Evolutionary conservation across 2,113 vertebrate genomes (phyloP).

Genomic region (Misgurnus anguillicaudatus): DNA sequence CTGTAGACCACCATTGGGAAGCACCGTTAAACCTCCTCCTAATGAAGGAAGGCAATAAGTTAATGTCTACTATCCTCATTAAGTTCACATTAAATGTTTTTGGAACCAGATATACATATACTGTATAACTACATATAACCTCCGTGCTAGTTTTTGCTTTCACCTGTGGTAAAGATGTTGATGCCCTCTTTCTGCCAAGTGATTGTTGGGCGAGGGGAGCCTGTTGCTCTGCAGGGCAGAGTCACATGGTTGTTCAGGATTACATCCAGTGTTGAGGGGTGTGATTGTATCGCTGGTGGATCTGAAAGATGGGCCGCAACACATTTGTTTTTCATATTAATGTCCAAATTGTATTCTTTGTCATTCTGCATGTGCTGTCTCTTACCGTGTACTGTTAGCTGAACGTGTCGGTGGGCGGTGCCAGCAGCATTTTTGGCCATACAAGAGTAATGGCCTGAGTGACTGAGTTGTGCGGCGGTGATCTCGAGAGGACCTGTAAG

Average conservation of each 20-base stretch:
- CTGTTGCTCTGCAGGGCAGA: constrained; percentile 85
- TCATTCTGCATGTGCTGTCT: not conserved
- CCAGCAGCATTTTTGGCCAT: constrained; percentile 85
- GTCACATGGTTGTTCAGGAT: constrained; percentile 84
- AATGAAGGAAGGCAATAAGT: constrained; percentile 24
- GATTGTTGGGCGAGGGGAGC: constrained; percentile 85
- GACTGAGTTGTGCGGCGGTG: constrained; percentile 76
- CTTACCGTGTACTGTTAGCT: constrained; percentile 88
- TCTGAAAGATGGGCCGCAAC: constrained; percentile 69
- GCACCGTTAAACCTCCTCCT: constrained; percentile 80
- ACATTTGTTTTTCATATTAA: not conserved
- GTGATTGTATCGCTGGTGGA: constrained; percentile 82
- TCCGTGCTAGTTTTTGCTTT: not conserved
- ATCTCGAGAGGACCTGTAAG: constrained; percentile 87
- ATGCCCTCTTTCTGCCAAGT: constrained; percentile 97
- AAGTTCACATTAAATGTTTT: not conserved
- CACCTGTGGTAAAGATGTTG: constrained; percentile 83
- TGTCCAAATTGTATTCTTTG: not conserved
- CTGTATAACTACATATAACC: not conserved
- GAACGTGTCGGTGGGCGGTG: constrained; percentile 81
- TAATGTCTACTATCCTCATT: not conserved
- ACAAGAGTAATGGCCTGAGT: constrained; percentile 86
- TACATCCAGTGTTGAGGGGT: constrained; percentile 81
- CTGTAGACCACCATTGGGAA: constrained; percentile 85
- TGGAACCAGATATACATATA: not conserved